Evolutionary conservation across 2,888 invertebrate species (phyloP), one percentile per base, ranked within the genome.

Genomic region (Pollenia griseotomentosa): DNA sequence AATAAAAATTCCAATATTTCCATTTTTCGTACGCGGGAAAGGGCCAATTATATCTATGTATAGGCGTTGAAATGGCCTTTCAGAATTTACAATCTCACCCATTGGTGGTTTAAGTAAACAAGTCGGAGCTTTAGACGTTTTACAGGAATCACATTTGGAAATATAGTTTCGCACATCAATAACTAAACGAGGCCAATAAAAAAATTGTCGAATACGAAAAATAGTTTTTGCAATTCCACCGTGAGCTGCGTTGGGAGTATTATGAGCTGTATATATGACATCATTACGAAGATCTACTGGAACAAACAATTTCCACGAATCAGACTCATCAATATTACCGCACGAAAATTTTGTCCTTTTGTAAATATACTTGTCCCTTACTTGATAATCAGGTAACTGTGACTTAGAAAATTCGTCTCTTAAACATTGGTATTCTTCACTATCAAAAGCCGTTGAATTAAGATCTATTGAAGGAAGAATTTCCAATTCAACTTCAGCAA

Each of bases 161-260:
- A 79, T 40, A 79, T 33, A 77, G 9, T 61, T 19, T 11, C 53
- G n/a, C 0, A 77, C 77, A 6, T 79, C 57, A 19, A 5, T 4
- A 14, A 53, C 48, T 19, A 79, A 40, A 4, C 59, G 57, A 44
- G 78, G 78, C 59, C 78, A 79, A 46, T 57, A 79, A 51, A 51
- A 51, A 33, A 33, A 33, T 33, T 33, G 51, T 4, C 14, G n/a
- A 3, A 14, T 51, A 12, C 14, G 14, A 51, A 6, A 12, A 14
- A 14, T 51, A n/a, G 51, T 51, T 51, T 51, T 51, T 3, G 33
- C 2, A 33, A 33, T 33, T 33, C 33, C 51, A 0, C 51, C 51
- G n/a, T 51, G 51, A 51, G 51, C 51, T 14, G 12, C 6, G 2
- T 1, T 51, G n/a, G 14, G 11, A 2, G 51, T 6, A 51, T 51